Evolutionary conservation across 2,797 vertebrate species (phyloP).

Genomic region (Balearica regulorum): DNA sequence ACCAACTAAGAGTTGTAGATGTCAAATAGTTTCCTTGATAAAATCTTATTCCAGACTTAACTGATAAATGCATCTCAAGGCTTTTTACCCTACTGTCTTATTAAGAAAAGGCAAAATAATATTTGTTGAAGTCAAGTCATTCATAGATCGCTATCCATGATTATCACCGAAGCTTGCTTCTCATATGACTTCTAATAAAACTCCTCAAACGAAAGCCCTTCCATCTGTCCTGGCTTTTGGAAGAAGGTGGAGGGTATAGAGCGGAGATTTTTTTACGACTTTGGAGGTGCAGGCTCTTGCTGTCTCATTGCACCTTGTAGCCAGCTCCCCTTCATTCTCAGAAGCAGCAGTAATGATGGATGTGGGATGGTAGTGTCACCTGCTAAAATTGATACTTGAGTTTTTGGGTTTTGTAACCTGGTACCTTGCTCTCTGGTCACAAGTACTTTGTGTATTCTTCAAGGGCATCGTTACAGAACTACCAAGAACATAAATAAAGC

Average conservation of each 20-base stretch:
- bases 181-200: background rate
- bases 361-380: background rate
- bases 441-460: background rate
- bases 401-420: background rate
- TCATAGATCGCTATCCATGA: background rate
- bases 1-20: background rate
- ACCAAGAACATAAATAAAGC: background rate
- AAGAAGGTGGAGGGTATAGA: background rate
- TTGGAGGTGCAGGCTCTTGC: background rate
- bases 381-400: background rate
- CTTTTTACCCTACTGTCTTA: background rate
- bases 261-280: background rate
- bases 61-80: background rate
- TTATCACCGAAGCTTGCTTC: background rate
- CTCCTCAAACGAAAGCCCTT: background rate
- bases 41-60: background rate
- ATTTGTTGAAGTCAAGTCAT: background rate
- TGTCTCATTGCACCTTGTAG: background rate
- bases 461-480: background rate
- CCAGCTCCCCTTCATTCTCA: background rate
- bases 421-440: background rate
- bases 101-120: background rate
- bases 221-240: background rate
- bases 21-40: background rate
- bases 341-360: background rate